Percentiles rank a stretch among this genome's conserved stretches.
Conservation (phyloP, 2,113 vertebrate species). For the Phyllostomus discolor region DNA sequence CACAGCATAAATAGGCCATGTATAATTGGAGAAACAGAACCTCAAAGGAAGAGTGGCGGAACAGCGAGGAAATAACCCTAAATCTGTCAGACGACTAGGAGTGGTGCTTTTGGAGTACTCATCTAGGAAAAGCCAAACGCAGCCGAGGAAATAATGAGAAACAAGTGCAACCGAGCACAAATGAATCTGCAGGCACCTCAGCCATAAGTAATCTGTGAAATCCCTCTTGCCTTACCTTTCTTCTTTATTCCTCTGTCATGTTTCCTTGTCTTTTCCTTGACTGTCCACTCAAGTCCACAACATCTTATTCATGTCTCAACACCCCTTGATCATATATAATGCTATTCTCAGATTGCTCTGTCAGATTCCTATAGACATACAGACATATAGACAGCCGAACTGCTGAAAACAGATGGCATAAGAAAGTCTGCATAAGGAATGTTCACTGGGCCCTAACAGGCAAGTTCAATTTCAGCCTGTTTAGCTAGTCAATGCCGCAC, state of each 20-base stretch:
- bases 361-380: neutral
- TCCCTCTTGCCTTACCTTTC: neutral
- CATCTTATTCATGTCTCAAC: neutral
- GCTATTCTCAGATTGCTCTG: slow-evolving; percentile 29
- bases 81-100: neutral
- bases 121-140: neutral
- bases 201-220: neutral
- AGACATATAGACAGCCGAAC: neutral
- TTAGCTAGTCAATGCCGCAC: slow-evolving; percentile 46
- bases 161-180: neutral
- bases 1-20: neutral
- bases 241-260: neutral
- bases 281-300: neutral
- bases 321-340: neutral
- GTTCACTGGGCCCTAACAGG: slow-evolving; percentile 42
- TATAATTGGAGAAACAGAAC: neutral
- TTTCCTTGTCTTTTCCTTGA: neutral
- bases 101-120: neutral
- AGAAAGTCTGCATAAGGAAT: slow-evolving; percentile 34
- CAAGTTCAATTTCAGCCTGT: slow-evolving; percentile 28
- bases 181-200: neutral
- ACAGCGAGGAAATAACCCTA: neutral
- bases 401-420: slow-evolving; percentile 27
- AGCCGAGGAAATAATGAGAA: neutral
- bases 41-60: neutral